Percentiles rank a stretch among this genome's conserved stretches.
These are phyloP conservation scores for Sebastes itinus DNA, from an alignment of 2,797 vertebrate species.

Conservation along the genomic window DNA sequence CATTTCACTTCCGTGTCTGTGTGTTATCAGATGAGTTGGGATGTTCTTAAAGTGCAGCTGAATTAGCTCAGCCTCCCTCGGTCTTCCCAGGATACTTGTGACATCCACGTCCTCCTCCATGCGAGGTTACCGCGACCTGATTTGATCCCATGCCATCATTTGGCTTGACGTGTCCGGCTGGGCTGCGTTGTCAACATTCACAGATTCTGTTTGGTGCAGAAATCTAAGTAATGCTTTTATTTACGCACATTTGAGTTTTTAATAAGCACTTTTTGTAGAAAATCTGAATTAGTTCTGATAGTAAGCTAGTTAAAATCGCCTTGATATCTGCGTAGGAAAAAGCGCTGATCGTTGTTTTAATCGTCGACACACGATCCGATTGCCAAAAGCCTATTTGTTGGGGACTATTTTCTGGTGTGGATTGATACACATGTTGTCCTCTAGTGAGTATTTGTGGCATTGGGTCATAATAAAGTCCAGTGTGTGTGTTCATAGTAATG, in stretches of 20 bases:
- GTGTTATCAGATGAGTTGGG: neutral
- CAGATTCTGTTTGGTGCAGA: neutral
- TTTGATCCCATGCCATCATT: neutral
- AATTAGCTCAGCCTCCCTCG: slow-evolving; percentile 58
- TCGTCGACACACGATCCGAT: no score
- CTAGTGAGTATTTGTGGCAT: neutral
- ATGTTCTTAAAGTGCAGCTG: slow-evolving; percentile 43
- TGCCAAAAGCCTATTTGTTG: no score
- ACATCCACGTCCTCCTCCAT: slow-evolving; percentile 40
- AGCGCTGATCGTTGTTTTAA: no score
- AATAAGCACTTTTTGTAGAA: neutral
- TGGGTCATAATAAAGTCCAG: neutral
- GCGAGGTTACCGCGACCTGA: slow-evolving; percentile 57
- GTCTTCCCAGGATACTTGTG: slow-evolving; percentile 51
- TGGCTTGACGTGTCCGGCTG: slow-evolving; percentile 14
- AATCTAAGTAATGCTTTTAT: neutral
- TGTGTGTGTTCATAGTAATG: neutral
- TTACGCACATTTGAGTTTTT: neutral
- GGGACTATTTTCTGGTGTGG: neutral
- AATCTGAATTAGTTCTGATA: neutral
- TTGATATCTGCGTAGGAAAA: no score
- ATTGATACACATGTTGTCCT: neutral
- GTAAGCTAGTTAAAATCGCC: no score
- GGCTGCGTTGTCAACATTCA: neutral
- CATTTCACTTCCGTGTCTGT: neutral